Evolutionary conservation across 2,888 invertebrate genomes (phyloP).

Genomic region (Agrotis ipsilon): DNA sequence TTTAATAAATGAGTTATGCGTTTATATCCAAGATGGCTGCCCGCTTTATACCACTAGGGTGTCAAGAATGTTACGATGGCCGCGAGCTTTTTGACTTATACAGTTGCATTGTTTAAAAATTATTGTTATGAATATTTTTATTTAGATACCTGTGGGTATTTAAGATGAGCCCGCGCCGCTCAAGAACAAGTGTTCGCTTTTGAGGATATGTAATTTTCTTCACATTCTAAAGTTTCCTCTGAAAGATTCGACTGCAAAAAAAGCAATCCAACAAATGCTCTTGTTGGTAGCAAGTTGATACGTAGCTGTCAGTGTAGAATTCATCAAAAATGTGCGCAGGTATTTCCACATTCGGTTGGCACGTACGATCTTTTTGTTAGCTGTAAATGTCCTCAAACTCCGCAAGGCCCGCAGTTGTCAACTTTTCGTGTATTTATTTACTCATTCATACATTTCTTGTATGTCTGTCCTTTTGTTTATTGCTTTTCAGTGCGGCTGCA

Average conservation of each 20-base stretch:
- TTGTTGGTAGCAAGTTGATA: slow-evolving; percentile 65
- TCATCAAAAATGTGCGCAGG: slow-evolving; percentile 79
- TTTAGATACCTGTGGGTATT: slow-evolving; percentile 43
- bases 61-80: slow-evolving; percentile 82
- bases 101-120: slow-evolving; percentile 63
- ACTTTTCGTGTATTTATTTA: slow-evolving; percentile 83
- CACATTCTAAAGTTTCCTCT: slow-evolving; percentile 1
- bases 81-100: slow-evolving; percentile 69
- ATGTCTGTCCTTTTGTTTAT: slow-evolving; percentile 77
- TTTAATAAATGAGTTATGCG: slow-evolving; percentile 90
- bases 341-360: slow-evolving; percentile 80
- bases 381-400: slow-evolving; percentile 80
- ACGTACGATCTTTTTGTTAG: slow-evolving; percentile 81
- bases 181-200: background rate
- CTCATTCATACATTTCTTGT: slow-evolving; percentile 84
- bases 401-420: slow-evolving; percentile 78
- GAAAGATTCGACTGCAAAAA: slow-evolving; percentile 27
- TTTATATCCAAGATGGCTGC: slow-evolving; percentile 87
- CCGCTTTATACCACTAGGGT: slow-evolving; percentile 78
- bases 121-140: slow-evolving; percentile 51
- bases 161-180: background rate
- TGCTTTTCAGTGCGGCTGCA: slow-evolving; percentile 66
- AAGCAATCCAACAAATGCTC: slow-evolving; percentile 48
- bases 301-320: slow-evolving; percentile 77
- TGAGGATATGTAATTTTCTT: background rate